Percentiles rank a stretch among this genome's conserved stretches.
These are phyloP conservation scores for Holothuria scabra DNA, from an alignment of 53 echinoderm and acorn worm species.

Conservation along the genomic window DNA sequence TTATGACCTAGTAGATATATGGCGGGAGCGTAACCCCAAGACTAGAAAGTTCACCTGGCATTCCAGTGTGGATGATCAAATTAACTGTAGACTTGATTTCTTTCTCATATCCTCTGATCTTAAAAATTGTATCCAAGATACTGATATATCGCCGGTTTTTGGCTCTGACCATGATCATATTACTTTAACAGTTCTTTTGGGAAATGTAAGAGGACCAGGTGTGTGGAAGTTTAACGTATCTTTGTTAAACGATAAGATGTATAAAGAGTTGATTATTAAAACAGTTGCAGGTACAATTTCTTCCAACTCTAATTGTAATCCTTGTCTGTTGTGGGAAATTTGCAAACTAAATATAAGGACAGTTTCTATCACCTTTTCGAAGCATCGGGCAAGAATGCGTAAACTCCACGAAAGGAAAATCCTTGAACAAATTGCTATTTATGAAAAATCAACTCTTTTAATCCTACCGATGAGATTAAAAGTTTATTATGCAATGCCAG, in stretches of 20 bases:
- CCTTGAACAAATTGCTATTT: background rate
- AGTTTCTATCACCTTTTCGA: background rate
- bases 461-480: background rate
- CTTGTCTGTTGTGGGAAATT: background rate
- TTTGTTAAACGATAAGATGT: conserved; percentile 3
- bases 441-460: background rate
- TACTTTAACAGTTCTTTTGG: background rate
- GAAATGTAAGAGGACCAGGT: background rate
- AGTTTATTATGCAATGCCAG: too few relatives aligned
- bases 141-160: background rate
- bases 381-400: background rate
- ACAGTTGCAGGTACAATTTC: background rate
- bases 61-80: too few relatives aligned
- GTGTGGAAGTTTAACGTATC: conserved; percentile 3
- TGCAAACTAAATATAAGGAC: background rate
- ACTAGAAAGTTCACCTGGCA: too few relatives aligned
- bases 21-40: too few relatives aligned
- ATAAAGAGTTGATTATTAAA: background rate
- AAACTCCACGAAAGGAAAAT: background rate
- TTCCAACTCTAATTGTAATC: background rate
- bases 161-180: background rate
- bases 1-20: too few relatives aligned
- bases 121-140: too few relatives aligned
- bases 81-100: too few relatives aligned
- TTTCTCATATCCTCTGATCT: too few relatives aligned